A percentile compares a stretch with the other conserved stretches of the same genome.
phyloP scores from a whole-genome alignment of 2,113 vertebrate genomes.

The Rhinichthys klamathensis region DNA sequence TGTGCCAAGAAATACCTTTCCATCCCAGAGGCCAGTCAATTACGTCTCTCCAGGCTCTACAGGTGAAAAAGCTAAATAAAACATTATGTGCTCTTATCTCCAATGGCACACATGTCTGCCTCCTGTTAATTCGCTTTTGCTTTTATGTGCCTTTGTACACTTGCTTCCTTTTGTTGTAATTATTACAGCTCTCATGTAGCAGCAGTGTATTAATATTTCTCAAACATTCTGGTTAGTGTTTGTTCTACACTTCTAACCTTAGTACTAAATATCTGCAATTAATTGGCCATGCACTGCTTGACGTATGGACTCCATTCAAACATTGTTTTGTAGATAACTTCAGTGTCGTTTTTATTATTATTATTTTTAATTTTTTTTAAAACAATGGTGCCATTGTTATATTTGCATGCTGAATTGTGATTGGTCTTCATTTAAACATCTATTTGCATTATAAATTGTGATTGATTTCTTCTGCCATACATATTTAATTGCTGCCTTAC shows the following conservation, averaged over 20 bases:
- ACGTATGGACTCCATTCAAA: background rate
- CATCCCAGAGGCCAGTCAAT: slow-evolving; percentile 63
- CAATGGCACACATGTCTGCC: background rate
- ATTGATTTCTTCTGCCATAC: background rate
- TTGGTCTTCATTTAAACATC: background rate
- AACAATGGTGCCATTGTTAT: background rate
- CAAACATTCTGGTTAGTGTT: background rate
- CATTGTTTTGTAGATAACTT: background rate
- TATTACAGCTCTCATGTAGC: background rate
- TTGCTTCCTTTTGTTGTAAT: background rate
- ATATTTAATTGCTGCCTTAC: background rate
- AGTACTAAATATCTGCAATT: background rate
- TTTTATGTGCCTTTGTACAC: slow-evolving; percentile 14
- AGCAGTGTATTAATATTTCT: background rate
- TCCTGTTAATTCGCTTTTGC: slow-evolving; percentile 12
- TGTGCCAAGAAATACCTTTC: slow-evolving; percentile 58
- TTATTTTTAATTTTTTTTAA: too few species aligned
- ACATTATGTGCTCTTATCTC: slow-evolving; percentile 10
- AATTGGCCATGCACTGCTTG: background rate
- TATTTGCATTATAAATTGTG: background rate
- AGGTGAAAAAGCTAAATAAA: slow-evolving; percentile 56
- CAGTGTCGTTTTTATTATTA: background rate
- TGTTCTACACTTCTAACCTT: background rate
- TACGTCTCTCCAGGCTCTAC: slow-evolving; percentile 63
- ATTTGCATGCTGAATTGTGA: background rate